A percentile compares a stretch with the other conserved stretches of the same genome.
These are phyloP conservation scores for Dinoponera quadriceps DNA, from an alignment of 1,140 invertebrate species.

Conservation along the genomic window DNA sequence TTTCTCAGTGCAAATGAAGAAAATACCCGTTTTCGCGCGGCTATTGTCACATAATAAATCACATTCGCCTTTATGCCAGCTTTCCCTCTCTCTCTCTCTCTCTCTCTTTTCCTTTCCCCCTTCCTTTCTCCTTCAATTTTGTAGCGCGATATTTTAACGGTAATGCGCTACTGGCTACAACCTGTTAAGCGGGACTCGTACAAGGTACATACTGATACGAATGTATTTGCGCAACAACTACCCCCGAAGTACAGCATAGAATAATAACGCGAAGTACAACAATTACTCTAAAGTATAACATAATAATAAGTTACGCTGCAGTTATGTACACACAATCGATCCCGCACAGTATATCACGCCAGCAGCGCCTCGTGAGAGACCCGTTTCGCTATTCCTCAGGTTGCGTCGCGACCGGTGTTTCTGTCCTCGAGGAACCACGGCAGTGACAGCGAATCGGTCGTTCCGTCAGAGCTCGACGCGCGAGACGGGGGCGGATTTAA, in stretches of 20 bases:
- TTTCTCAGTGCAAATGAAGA: too few species aligned
- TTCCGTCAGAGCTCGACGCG: background rate
- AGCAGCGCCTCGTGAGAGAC: background rate
- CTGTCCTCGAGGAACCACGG: background rate
- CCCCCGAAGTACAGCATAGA: slow-evolving; percentile 4
- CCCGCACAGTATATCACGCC: background rate
- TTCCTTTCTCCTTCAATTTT: background rate
- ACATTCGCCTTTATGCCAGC: too few species aligned
- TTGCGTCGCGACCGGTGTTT: slow-evolving; percentile 8
- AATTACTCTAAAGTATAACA: slow-evolving; percentile 14
- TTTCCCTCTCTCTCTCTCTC: background rate
- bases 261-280: background rate
- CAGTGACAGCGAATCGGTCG: slow-evolving; percentile 24
- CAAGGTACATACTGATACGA: slow-evolving; percentile 39
- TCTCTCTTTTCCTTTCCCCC: background rate
- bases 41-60: too few species aligned
- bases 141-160: slow-evolving; percentile 38
- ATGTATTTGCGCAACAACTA: slow-evolving; percentile 33
- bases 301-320: slow-evolving; percentile 15
- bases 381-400: background rate
- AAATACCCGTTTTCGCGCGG: too few species aligned
- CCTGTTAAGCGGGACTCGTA: background rate
- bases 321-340: background rate
- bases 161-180: background rate
- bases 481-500: slow-evolving; percentile 28